These are phyloP conservation scores for Mythimna vitellina DNA, from an alignment of 2,888 invertebrate genomes.

Conservation along the genomic window DNA sequence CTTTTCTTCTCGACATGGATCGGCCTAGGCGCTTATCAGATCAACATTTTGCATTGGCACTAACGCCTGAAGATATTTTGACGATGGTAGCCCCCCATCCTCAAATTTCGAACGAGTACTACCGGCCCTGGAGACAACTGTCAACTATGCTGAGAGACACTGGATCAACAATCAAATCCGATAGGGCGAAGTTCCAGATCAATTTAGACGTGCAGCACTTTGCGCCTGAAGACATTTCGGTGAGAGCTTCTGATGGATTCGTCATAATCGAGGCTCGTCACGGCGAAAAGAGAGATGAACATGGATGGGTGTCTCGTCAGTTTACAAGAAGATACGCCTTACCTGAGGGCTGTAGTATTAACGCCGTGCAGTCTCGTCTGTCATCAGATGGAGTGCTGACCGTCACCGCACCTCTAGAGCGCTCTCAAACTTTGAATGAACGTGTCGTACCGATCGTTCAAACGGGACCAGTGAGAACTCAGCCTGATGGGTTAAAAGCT, in stretches of 20 bases:
- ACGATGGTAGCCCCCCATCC: slow-evolving; percentile 66
- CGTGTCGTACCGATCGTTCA: slow-evolving; percentile 88
- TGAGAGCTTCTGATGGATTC: slow-evolving; percentile 92
- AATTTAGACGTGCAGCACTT: slow-evolving; percentile 94
- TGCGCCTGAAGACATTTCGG: slow-evolving; percentile 93
- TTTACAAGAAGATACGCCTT: slow-evolving; percentile 92
- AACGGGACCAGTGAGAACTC: slow-evolving; percentile 84
- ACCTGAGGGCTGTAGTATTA: slow-evolving; percentile 92
- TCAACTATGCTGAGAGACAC: slow-evolving; percentile 76
- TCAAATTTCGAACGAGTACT: slow-evolving; percentile 62
- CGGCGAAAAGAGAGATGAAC: slow-evolving; percentile 92
- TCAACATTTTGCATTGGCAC: slow-evolving; percentile 77
- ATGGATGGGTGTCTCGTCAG: slow-evolving; percentile 92
- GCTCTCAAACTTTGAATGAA: slow-evolving; percentile 72
- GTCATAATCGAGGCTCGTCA: slow-evolving; percentile 93
- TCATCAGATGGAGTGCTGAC: slow-evolving; percentile 93
- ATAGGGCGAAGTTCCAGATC: slow-evolving; percentile 92
- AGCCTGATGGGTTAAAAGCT: slow-evolving; percentile 45
- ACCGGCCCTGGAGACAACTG: slow-evolving; percentile 62
- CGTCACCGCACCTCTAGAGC: slow-evolving; percentile 88
- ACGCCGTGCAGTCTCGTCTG: slow-evolving; percentile 91
- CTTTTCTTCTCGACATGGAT: slow-evolving; percentile 64
- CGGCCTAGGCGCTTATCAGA: slow-evolving; percentile 73
- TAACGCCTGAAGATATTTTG: slow-evolving; percentile 77
- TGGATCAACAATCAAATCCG: slow-evolving; percentile 84